phyloP scores from a whole-genome alignment of 1,140 invertebrate genomes.

The Macrobrachium rosenbergii region DNA sequence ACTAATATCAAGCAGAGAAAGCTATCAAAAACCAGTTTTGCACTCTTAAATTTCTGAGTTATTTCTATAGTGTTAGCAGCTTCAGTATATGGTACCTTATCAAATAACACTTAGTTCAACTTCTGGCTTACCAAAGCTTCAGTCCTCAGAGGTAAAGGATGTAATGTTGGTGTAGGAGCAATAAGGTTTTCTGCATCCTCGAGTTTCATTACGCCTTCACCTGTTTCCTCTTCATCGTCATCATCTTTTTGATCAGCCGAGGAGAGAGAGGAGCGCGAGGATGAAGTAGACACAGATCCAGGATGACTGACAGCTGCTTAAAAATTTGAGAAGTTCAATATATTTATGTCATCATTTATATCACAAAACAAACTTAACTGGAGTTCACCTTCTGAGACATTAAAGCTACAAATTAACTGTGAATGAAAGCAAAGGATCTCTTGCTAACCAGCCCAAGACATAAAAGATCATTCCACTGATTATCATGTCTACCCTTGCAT shows the following conservation, averaged over 20 bases:
- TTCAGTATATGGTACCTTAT: background rate
- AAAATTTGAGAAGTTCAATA: conserved; percentile 51
- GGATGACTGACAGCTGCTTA: conserved; percentile 64
- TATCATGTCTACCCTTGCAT: no score
- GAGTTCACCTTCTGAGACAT: conserved; percentile 1
- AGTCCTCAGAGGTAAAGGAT: conserved; percentile 64
- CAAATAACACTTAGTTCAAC: background rate
- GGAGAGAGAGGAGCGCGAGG: conserved; percentile 66
- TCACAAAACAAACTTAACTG: background rate
- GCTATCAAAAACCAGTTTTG: no score
- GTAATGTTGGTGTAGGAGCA: conserved; percentile 42
- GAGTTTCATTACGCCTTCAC: conserved; percentile 63
- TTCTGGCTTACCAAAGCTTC: conserved; percentile 64
- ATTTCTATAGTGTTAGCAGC: background rate
- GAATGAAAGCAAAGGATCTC: background rate
- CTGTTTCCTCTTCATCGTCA: conserved; percentile 64
- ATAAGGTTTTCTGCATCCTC: conserved; percentile 63
- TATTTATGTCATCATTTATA: background rate
- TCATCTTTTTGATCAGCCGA: conserved; percentile 57
- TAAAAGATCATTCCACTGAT: no score
- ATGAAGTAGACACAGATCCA: conserved; percentile 67
- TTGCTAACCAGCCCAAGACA: no score
- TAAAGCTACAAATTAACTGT: background rate
- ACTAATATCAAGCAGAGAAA: no score
- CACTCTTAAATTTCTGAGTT: background rate